Evolutionary conservation across 2,113 vertebrate genomes (phyloP), one percentile per base, ranked within the genome.

Genomic region (Pithys albifrons): DNA sequence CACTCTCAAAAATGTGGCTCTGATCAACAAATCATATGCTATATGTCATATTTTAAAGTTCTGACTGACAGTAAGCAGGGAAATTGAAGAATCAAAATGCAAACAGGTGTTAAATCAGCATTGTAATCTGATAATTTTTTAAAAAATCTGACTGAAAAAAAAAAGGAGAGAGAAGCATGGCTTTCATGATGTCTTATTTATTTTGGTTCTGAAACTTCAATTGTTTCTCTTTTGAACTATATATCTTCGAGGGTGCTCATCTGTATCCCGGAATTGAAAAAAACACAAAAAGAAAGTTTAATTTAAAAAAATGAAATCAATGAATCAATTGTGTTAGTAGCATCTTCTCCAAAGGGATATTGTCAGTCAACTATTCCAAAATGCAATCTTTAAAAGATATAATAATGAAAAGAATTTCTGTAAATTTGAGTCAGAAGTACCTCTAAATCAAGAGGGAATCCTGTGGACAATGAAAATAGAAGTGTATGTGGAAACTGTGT

Each of bases 211-310:
- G 3, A 45, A 15, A 5, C 4, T 14, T 81, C 16, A 2, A 8
- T 35, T 70, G 7, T 73, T 48, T 33, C 5, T 58, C 7, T 67
- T 83, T 58, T 46, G 10, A 12, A 55, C 19, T 59, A 0, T 14
- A 5, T 18, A 7, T n/a, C 7, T 73, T 9, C 3, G 1, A 25
- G 2, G 1, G 1, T 55, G 31, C n/a, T 23, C 23, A 4, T n/a
- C 18, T 74, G 2, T 49, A 9, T 10, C 4, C 14, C 12, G 12
- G 28, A 84, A 74, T 7, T 18, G 27, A 45, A 74, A 29, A 3
- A 22, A 59, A 25, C 2, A 72, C 39, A 8, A 41, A 37, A 65
- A 69, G 6, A 51, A 90, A 61, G 8, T 25, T 16, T 10, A 55
- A 35, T 45, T 39, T 0, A 23, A 55, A 72, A 67, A 19, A 49